These are phyloP conservation scores for Pardalotus punctatus DNA, from an alignment of 2,113 vertebrate species.

Conservation along the genomic window DNA sequence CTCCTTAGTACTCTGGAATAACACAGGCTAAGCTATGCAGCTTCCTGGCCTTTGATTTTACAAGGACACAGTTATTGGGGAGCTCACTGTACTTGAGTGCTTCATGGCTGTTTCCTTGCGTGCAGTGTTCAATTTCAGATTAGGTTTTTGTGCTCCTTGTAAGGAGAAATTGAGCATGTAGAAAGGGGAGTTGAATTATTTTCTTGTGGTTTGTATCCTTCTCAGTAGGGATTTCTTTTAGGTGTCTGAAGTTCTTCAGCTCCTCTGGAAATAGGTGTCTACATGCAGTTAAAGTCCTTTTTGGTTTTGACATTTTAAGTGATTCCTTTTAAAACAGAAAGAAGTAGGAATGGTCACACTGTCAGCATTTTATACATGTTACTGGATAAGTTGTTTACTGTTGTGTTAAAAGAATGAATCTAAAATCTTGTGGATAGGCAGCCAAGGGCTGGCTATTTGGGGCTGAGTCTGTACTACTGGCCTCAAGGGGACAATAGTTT, in stretches of 20 bases:
- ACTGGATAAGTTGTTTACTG: not conserved
- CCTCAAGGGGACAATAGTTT: not conserved
- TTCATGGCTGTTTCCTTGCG: not conserved
- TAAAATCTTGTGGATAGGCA: not conserved
- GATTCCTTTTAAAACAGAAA: not conserved
- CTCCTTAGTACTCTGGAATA: not conserved
- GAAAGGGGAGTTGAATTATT: not conserved
- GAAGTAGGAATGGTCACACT: not conserved
- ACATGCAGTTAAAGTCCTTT: not conserved
- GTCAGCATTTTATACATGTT: not conserved
- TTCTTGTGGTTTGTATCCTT: not conserved
- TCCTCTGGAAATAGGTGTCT: not conserved
- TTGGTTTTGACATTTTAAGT: not conserved
- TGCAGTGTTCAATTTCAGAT: not conserved
- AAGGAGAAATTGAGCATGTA: not conserved
- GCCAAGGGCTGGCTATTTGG: not conserved
- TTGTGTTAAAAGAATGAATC: not conserved
- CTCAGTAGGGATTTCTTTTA: not conserved
- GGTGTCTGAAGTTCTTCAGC: not conserved
- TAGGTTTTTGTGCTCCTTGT: not conserved
- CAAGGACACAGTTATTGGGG: not conserved
- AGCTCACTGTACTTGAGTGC: rapidly evolving
- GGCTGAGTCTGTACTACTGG: not conserved
- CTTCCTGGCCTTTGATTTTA: not conserved
- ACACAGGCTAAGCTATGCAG: not conserved